Percentiles rank a stretch among this genome's conserved stretches.
Conservation (phyloP, 2,888 invertebrate species). For the Ormyrus rosae region DNA sequence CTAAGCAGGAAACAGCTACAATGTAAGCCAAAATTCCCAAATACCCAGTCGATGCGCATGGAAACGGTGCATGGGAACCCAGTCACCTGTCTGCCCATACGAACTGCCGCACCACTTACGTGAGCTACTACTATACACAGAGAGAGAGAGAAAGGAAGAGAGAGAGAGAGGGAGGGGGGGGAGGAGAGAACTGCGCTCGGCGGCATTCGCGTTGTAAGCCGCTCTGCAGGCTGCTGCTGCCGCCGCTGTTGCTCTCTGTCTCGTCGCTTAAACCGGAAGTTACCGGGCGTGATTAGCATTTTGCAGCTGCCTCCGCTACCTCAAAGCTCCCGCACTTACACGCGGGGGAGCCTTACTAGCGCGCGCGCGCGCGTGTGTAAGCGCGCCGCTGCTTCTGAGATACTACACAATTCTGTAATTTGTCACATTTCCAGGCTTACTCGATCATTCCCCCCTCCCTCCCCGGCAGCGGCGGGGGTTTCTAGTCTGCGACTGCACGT, state of each 20-base stretch:
- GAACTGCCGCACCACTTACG: conserved; percentile 64
- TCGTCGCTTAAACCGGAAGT: conserved; percentile 33
- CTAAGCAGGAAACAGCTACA: no score
- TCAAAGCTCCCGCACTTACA: neutral
- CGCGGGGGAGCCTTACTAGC: neutral
- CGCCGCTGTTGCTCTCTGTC: conserved; percentile 16
- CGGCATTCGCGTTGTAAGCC: neutral
- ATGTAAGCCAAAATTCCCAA: no score
- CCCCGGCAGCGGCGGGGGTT: no score
- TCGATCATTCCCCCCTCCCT: conserved; percentile 28
- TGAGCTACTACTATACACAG: conserved; percentile 3
- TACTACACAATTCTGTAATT: conserved; percentile 49
- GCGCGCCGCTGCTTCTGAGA: conserved; percentile 11
- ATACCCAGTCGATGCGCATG: neutral
- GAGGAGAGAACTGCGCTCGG: conserved; percentile 8
- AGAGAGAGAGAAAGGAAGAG: no score
- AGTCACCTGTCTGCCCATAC: conserved; percentile 64
- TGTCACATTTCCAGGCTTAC: conserved; percentile 43
- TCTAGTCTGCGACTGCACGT: no score
- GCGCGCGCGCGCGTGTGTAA: neutral
- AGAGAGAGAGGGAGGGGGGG: no score
- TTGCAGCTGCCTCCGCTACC: conserved; percentile 26
- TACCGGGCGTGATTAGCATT: conserved; percentile 49
- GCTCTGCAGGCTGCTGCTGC: conserved; percentile 3
- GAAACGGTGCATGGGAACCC: neutral